Evolutionary conservation across 2,888 invertebrate species (phyloP).

Genomic region (Carpatolechia fugitivella): DNA sequence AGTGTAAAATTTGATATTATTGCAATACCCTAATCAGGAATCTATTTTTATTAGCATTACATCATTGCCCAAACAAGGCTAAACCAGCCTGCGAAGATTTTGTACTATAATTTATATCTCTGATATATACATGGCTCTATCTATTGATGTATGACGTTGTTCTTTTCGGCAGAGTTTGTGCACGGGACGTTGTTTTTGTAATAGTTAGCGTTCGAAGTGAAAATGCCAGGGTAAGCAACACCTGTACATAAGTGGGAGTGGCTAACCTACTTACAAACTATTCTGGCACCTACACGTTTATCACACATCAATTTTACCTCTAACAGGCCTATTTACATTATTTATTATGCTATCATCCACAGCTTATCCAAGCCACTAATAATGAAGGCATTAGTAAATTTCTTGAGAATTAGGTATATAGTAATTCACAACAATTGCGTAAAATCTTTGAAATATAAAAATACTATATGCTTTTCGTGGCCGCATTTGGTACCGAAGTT

Average conservation of each 20-base stretch:
- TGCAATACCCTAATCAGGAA: background rate
- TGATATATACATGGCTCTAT: constrained; percentile 10
- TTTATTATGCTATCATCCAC: background rate
- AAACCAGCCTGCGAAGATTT: too few species aligned
- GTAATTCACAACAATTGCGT: too few species aligned
- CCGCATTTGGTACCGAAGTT: too few species aligned
- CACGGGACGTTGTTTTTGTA: constrained; percentile 32
- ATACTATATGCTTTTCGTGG: too few species aligned
- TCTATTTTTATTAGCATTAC: constrained; percentile 61
- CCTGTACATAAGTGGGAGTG: constrained; percentile 61
- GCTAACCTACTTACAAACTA: constrained; percentile 50
- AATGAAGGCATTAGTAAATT: too few species aligned
- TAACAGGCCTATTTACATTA: background rate
- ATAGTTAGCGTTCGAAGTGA: constrained; percentile 38
- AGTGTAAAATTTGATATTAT: background rate
- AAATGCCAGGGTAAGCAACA: constrained; percentile 76
- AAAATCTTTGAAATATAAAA: too few species aligned
- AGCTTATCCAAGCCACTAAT: constrained; percentile 1
- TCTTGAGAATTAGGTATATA: too few species aligned
- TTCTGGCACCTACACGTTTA: constrained; percentile 42
- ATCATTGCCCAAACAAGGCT: constrained; percentile 39
- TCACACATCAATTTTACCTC: background rate
- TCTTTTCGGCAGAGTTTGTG: constrained; percentile 54
- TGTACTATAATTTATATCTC: too few species aligned
- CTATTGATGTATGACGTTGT: constrained; percentile 35